Conservation (phyloP, 2,113 vertebrate species). For the Ornithorhynchus anatinus region DNA sequence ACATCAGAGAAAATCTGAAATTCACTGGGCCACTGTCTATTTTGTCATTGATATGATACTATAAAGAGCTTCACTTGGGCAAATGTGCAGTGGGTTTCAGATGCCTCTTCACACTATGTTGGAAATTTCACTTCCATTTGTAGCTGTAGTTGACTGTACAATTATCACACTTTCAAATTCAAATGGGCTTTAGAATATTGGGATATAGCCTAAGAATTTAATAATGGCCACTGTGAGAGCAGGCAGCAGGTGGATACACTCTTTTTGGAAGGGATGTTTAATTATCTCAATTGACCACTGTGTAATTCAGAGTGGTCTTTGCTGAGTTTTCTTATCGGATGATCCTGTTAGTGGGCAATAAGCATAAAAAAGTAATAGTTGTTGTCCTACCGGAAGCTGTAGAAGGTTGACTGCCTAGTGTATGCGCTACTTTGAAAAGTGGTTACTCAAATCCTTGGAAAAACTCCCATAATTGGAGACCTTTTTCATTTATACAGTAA, state of each 20-base stretch:
- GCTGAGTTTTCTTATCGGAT: slow-evolving; percentile 21
- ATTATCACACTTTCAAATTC: slow-evolving; percentile 54
- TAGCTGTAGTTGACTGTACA: slow-evolving; percentile 30
- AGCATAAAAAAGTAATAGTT: slow-evolving; percentile 20
- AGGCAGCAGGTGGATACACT: slow-evolving; percentile 56
- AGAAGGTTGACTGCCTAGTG: not conserved
- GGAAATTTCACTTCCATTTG: slow-evolving; percentile 13
- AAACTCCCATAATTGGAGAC: no score
- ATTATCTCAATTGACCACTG: slow-evolving; percentile 61
- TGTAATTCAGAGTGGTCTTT: slow-evolving; percentile 44
- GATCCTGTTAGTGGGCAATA: slow-evolving; percentile 17
- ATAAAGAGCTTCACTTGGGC: not conserved
- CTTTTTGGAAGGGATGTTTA: slow-evolving; percentile 58
- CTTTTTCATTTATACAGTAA: no score
- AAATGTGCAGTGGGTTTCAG: slow-evolving; percentile 6
- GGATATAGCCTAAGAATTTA: slow-evolving; percentile 57
- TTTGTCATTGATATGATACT: not conserved
- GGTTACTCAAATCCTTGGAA: no score
- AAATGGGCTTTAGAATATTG: slow-evolving; percentile 42
- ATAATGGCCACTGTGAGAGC: slow-evolving; percentile 55
- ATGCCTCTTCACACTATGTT: slow-evolving; percentile 11
- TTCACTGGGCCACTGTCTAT: not conserved
- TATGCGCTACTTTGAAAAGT: no score
- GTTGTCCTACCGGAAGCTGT: not conserved
- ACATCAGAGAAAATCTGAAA: not conserved